phyloP scores from a whole-genome alignment of 2,113 vertebrate genomes.

The Sinocyclocheilus anshuiensis region DNA sequence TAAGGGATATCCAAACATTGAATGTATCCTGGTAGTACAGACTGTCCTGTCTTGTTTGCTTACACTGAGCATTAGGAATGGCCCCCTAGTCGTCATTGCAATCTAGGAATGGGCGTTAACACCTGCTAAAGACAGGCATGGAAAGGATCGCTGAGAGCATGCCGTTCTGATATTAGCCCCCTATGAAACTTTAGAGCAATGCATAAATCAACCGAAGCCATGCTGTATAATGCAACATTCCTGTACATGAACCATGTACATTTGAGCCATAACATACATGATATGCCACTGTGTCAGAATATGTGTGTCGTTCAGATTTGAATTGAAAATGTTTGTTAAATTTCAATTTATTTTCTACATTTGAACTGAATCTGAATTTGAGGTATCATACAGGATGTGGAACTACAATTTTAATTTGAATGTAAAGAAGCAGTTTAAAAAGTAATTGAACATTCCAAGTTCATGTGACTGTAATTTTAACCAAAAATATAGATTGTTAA shows the following conservation, averaged over 20 bases:
- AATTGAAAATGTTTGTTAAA: not conserved
- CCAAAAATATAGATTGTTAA: not conserved
- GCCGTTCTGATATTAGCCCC: conserved; percentile 25
- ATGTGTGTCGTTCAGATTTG: not conserved
- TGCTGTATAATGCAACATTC: not conserved
- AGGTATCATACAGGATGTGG: not conserved
- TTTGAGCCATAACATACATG: not conserved
- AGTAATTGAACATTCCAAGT: not conserved
- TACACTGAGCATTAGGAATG: not conserved
- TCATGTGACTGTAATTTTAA: not conserved
- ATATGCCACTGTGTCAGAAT: not conserved
- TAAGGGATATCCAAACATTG: not conserved
- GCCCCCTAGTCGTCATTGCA: not conserved
- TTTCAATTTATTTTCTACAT: not conserved
- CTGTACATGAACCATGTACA: not conserved
- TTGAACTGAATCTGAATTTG: not conserved
- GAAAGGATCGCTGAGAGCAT: not conserved
- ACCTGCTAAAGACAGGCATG: conserved; percentile 35
- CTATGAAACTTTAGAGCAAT: conserved; percentile 32
- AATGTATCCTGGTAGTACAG: conserved; percentile 7
- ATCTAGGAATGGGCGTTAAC: conserved; percentile 42
- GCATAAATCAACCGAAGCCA: conserved; percentile 1
- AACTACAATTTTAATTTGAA: not conserved
- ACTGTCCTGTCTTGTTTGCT: not conserved
- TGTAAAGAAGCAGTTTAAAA: not conserved